Conservation (phyloP, 1,140 invertebrate species). For the Coboldia fuscipes region DNA sequence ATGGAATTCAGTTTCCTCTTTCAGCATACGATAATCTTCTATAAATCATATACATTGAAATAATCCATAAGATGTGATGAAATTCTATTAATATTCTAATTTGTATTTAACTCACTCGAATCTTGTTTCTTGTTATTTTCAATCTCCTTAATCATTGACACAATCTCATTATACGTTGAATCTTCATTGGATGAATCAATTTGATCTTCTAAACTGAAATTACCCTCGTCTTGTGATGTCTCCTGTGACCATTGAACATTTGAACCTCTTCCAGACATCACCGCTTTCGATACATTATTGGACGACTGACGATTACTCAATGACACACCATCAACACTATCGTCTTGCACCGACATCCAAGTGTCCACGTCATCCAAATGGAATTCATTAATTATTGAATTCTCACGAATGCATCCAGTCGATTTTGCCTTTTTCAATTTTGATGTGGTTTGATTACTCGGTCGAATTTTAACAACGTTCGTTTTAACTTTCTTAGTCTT, state of each 20-base stretch:
- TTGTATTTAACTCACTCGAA: background rate
- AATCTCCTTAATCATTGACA: conserved; percentile 20
- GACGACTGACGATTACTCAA: background rate
- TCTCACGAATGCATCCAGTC: conserved; percentile 12
- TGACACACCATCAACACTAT: background rate
- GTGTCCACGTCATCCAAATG: conserved; percentile 20
- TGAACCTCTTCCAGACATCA: background rate
- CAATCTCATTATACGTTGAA: conserved; percentile 19
- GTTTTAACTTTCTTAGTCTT: conserved; percentile 10
- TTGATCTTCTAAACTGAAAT: conserved; percentile 11
- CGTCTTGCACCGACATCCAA: conserved; percentile 15
- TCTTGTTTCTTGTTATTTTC: conserved; percentile 6
- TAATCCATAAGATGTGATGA: background rate
- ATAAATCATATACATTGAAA: no score
- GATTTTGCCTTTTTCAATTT: conserved; percentile 13
- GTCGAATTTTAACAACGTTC: background rate
- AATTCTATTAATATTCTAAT: background rate
- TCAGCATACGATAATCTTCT: no score
- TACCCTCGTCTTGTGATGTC: conserved; percentile 7
- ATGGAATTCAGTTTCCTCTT: no score
- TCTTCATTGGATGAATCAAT: conserved; percentile 13
- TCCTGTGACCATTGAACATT: conserved; percentile 4
- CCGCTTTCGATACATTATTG: background rate
- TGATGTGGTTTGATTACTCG: conserved; percentile 4
- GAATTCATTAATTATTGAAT: conserved; percentile 16